A percentile compares a stretch with the other conserved stretches of the same genome.
Conservation (phyloP, 2,888 invertebrate species). For the Zeuzera pyrina region DNA sequence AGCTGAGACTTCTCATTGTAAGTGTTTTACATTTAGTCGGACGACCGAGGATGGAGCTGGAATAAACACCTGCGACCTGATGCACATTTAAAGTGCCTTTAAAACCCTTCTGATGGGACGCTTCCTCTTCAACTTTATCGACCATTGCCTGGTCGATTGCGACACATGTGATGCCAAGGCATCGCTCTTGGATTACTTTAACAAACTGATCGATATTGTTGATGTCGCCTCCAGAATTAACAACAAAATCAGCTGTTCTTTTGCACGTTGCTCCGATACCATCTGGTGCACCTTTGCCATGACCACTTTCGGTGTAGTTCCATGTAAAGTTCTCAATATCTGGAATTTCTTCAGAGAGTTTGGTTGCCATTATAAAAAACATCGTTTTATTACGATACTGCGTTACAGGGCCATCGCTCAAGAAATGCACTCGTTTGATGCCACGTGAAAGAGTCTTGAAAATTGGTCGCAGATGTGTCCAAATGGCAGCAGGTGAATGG, state of each 20-base stretch:
- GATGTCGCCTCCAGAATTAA: constrained; percentile 16
- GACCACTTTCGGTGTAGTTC: too few species aligned
- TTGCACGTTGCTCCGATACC: constrained; percentile 27
- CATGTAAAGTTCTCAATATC: constrained; percentile 32
- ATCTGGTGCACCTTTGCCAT: too few species aligned
- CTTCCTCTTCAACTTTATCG: constrained; percentile 10
- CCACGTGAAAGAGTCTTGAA: constrained; percentile 14
- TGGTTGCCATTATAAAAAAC: constrained; percentile 26
- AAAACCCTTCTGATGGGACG: too few species aligned
- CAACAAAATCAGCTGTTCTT: constrained; percentile 21
- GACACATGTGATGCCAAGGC: constrained; percentile 13
- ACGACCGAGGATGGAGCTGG: too few species aligned
- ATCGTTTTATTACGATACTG: constrained; percentile 27
- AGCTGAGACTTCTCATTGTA: too few species aligned
- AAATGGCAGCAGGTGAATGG: constrained; percentile 32
- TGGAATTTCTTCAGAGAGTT: constrained; percentile 16
- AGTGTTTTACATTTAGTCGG: too few species aligned
- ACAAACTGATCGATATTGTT: constrained; percentile 16
- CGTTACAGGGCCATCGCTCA: constrained; percentile 33
- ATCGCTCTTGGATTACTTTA: constrained; percentile 11
- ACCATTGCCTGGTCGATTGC: constrained; percentile 13
- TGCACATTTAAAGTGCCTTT: too few species aligned
- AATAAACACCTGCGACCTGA: too few species aligned
- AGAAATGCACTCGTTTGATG: constrained; percentile 24
- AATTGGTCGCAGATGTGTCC: constrained; percentile 32